Evolutionary conservation across 2,888 invertebrate genomes (phyloP).

Genomic region (Limnephilus rhombicus): DNA sequence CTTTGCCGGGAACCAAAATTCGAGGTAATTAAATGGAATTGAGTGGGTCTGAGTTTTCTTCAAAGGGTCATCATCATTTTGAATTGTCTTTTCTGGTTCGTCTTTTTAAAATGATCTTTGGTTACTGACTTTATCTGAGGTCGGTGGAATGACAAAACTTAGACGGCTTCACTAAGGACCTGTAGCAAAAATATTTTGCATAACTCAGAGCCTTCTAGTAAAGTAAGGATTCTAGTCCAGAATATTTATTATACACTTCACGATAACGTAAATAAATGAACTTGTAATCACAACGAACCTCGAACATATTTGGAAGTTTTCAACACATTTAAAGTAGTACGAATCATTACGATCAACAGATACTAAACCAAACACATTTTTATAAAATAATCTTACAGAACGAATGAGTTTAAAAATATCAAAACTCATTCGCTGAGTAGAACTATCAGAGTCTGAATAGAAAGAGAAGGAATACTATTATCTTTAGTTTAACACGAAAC

Average conservation of each 20-base stretch:
- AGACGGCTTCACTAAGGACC: not conserved
- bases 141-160: not conserved
- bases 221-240: too few relatives aligned
- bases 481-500: too few relatives aligned
- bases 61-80: not conserved
- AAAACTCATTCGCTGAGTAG: too few relatives aligned
- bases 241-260: too few relatives aligned
- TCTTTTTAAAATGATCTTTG: not conserved
- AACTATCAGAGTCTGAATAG: not conserved
- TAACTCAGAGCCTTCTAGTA: too few relatives aligned
- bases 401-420: not conserved
- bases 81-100: not conserved
- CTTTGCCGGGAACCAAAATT: slow-evolving; percentile 3
- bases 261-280: too few relatives aligned
- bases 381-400: not conserved
- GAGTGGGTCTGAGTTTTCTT: not conserved
- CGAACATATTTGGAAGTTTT: too few relatives aligned
- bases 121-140: not conserved
- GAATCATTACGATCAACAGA: too few relatives aligned
- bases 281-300: too few relatives aligned
- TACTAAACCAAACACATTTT: not conserved
- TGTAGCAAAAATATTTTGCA: too few relatives aligned
- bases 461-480: too few relatives aligned
- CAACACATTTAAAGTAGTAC: too few relatives aligned
- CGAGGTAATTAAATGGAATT: slow-evolving; percentile 34